Conservation (phyloP, 2,797 vertebrate species). For the Arctocebus calabarensis region DNA sequence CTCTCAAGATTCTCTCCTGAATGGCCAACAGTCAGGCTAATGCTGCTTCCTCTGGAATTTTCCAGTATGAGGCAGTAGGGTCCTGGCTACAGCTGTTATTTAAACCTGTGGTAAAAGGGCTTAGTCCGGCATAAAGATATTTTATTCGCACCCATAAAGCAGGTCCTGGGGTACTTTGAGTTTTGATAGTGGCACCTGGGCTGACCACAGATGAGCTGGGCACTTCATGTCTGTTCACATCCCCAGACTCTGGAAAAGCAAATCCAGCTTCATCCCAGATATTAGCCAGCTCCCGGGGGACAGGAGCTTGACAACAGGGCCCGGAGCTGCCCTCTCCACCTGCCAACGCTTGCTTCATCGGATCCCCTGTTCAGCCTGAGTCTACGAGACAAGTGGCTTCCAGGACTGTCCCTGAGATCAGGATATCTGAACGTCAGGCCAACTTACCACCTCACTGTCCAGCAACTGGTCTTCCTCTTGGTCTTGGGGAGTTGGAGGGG, state of each 20-base stretch:
- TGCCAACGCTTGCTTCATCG: rapidly evolving
- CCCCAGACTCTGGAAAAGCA: not conserved
- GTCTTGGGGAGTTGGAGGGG: rapidly evolving
- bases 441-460: too few relatives aligned
- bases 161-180: not conserved
- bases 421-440: not conserved
- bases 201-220: too few relatives aligned
- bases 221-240: rapidly evolving
- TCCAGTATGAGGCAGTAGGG: not conserved
- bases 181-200: not conserved
- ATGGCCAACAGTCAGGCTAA: too few relatives aligned
- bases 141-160: not conserved
- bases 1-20: not conserved
- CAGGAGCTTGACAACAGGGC: not conserved
- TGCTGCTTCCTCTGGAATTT: not conserved
- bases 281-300: rapidly evolving
- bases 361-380: not conserved
- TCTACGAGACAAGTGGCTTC: not conserved
- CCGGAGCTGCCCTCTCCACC: not conserved
- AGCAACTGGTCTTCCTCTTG: rapidly evolving
- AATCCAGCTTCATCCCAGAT: not conserved
- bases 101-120: not conserved
- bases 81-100: not conserved
- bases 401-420: not conserved
- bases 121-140: not conserved